Percentiles rank a stretch among this genome's conserved stretches.
phyloP scores from a whole-genome alignment of 2,113 vertebrate genomes.

The Oreocharis arfaki region DNA sequence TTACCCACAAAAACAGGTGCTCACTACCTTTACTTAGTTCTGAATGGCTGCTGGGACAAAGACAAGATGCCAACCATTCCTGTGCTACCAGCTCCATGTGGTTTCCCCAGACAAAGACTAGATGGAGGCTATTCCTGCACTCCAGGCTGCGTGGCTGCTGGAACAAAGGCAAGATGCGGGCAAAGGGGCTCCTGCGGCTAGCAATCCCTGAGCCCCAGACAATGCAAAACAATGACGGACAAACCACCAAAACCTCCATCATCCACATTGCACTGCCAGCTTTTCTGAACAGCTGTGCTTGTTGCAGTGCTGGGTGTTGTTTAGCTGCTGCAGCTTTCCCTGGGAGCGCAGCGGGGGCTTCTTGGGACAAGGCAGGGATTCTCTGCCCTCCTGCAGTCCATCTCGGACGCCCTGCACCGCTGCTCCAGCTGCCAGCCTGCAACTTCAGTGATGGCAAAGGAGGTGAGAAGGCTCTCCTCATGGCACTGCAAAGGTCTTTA shows the following conservation, averaged over 20 bases:
- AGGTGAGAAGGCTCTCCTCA: no score
- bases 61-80: no score
- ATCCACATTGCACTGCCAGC: rapidly evolving
- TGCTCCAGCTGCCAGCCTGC: no score
- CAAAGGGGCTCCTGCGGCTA: not conserved
- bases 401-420: no score
- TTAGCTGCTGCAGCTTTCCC: no score
- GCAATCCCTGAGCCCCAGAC: rapidly evolving
- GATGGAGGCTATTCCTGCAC: not conserved
- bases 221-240: not conserved
- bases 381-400: no score
- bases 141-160: not conserved
- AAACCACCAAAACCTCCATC: not conserved
- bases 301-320: no score
- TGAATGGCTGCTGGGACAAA: not conserved
- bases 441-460: no score
- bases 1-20: not conserved
- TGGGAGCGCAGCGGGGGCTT: no score
- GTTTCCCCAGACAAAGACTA: not conserved
- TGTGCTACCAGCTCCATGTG: rapidly evolving
- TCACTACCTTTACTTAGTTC: not conserved
- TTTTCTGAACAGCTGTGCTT: rapidly evolving
- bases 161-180: not conserved
- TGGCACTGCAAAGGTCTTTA: no score
- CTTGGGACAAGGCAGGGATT: no score